A percentile compares a stretch with the other conserved stretches of the same genome.
Evolutionary conservation across 2,797 vertebrate species (phyloP).

Genomic region (Pempheris klunzingeri): DNA sequence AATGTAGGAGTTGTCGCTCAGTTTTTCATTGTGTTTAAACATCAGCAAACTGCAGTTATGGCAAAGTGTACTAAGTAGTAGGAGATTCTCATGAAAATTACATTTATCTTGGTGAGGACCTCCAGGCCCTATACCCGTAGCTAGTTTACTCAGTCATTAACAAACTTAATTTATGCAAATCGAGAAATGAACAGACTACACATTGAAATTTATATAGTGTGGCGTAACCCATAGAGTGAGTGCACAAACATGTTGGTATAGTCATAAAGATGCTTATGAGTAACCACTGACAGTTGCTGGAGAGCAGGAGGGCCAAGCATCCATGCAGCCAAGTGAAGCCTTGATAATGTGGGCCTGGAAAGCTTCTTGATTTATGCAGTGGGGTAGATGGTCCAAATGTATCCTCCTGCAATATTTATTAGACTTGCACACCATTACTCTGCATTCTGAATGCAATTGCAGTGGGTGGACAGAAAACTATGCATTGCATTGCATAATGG

Average conservation of each 20-base stretch:
- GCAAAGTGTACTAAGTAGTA: not conserved
- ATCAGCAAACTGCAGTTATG: not conserved
- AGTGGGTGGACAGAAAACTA: conserved; percentile 64
- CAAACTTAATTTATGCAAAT: not conserved
- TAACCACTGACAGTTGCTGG: conserved; percentile 49
- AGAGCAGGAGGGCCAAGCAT: conserved; percentile 52
- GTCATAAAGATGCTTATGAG: conserved; percentile 21
- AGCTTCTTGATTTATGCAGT: conserved; percentile 77
- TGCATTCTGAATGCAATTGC: conserved; percentile 65
- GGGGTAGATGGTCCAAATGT: conserved; percentile 78
- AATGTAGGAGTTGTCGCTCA: not conserved
- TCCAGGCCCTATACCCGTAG: not conserved
- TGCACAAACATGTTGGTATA: conserved; percentile 6
- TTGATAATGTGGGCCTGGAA: conserved; percentile 68
- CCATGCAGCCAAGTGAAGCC: conserved; percentile 64
- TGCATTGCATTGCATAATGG: conserved; percentile 66
- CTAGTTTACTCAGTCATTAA: not conserved
- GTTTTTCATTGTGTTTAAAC: not conserved
- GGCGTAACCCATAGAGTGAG: not conserved
- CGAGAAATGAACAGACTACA: not conserved
- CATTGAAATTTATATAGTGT: not conserved
- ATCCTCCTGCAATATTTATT: conserved; percentile 80
- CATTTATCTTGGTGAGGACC: too few species aligned
- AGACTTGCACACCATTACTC: conserved; percentile 76
- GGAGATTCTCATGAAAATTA: not conserved